Conservation (phyloP, 2,113 vertebrate genomes). For the Piaya cayana region DNA sequence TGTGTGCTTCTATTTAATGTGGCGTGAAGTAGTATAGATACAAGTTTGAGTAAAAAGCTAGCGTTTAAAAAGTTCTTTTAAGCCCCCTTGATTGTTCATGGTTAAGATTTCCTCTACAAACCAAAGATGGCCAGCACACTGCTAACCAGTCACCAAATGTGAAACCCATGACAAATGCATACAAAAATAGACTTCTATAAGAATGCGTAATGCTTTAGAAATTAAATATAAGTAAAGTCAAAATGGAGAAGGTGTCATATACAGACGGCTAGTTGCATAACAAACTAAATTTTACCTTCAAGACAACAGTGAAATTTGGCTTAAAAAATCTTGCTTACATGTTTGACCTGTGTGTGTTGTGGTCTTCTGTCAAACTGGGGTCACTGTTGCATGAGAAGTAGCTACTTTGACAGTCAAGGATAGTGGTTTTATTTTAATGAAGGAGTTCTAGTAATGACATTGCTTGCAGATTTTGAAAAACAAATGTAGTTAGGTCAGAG, state of each 20-base stretch:
- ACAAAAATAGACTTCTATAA: conserved; percentile 50
- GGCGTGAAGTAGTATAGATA: conserved; percentile 86
- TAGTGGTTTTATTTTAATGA: conserved; percentile 75
- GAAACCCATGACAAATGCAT: conserved; percentile 74
- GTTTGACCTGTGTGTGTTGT: conserved; percentile 73
- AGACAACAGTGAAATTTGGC: conserved; percentile 79
- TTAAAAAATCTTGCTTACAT: conserved; percentile 71
- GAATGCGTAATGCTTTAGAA: conserved; percentile 72
- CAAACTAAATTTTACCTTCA: conserved; percentile 73
- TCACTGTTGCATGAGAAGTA: conserved; percentile 80
- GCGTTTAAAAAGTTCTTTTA: conserved; percentile 73
- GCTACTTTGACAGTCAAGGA: conserved; percentile 73
- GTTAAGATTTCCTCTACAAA: conserved; percentile 83
- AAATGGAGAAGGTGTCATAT: conserved; percentile 85
- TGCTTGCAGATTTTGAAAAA: conserved; percentile 67
- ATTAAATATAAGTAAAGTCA: conserved; percentile 80
- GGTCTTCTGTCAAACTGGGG: conserved; percentile 80
- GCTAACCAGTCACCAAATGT: conserved; percentile 85
- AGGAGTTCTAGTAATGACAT: conserved; percentile 75
- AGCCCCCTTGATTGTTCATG: conserved; percentile 79
- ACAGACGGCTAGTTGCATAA: conserved; percentile 84
- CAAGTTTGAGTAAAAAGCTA: conserved; percentile 75
- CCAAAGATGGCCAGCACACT: conserved; percentile 89
- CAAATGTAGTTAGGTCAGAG: conserved; percentile 65
- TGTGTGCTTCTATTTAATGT: conserved; percentile 89